Conservation (phyloP, 1,140 invertebrate species). For the Diachasma alloeum region DNA sequence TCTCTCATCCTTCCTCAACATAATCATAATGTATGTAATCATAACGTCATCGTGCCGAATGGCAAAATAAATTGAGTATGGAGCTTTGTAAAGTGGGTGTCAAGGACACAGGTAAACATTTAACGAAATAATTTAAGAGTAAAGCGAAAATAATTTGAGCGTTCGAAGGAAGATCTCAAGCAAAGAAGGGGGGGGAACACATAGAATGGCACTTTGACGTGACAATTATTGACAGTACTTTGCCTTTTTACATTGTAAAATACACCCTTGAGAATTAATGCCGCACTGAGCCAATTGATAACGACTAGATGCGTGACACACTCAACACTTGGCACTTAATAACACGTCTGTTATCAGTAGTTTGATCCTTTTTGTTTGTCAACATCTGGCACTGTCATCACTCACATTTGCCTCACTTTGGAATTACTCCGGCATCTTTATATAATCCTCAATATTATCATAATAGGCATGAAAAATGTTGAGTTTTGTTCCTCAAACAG, state of each 20-base stretch:
- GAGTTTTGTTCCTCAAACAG: background rate
- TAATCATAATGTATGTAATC: too few relatives aligned
- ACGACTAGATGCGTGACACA: constrained; percentile 26
- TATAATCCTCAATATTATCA: background rate
- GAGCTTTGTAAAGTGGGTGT: constrained; percentile 38
- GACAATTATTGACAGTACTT: background rate
- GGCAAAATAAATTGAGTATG: too few relatives aligned
- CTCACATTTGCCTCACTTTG: background rate
- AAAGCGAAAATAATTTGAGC: background rate
- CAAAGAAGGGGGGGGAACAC: background rate
- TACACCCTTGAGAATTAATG: background rate
- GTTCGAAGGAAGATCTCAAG: background rate
- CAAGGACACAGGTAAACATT: constrained; percentile 26
- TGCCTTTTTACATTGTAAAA: background rate
- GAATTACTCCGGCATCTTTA: background rate
- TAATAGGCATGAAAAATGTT: background rate
- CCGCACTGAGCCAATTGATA: constrained; percentile 9
- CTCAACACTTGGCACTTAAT: constrained; percentile 50
- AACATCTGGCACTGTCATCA: constrained; percentile 10
- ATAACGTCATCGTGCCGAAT: too few relatives aligned
- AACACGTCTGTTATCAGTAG: constrained; percentile 24
- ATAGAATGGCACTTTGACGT: background rate
- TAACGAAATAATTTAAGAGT: background rate
- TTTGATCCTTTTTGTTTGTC: constrained; percentile 1
- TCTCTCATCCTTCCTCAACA: background rate